Evolutionary conservation across 2,797 vertebrate genomes (phyloP).

Genomic region (Sebastes matsubarae): DNA sequence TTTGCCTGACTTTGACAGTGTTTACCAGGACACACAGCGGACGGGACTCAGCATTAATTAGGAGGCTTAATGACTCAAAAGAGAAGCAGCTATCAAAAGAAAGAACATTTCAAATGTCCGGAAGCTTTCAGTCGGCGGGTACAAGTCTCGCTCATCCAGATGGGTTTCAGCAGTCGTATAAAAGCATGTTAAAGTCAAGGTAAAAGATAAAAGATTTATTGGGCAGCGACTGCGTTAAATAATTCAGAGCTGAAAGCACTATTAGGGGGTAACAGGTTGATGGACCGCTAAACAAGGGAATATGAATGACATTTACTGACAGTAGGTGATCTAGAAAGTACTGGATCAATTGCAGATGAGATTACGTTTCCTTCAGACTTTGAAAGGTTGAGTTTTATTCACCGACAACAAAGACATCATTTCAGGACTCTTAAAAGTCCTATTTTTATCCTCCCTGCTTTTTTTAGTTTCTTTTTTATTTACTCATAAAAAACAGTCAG

Average conservation of each 20-base stretch:
- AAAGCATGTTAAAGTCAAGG: constrained; percentile 18
- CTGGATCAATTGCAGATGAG: constrained; percentile 7
- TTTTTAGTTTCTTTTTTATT: not conserved
- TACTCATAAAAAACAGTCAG: not conserved
- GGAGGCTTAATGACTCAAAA: constrained; percentile 28
- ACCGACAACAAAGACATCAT: not conserved
- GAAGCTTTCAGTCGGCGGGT: not conserved
- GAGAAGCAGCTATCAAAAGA: constrained; percentile 14
- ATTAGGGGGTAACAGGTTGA: constrained; percentile 6
- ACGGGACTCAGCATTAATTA: constrained; percentile 15
- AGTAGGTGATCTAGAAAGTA: not conserved
- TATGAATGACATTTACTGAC: not conserved
- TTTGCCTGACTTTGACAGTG: constrained; percentile 22
- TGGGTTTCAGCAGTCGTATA: constrained; percentile 14
- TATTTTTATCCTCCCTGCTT: not conserved
- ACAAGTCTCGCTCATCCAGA: not conserved
- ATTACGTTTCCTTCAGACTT: not conserved
- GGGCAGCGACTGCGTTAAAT: constrained; percentile 24
- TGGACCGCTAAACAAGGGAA: not conserved
- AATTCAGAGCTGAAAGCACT: constrained; percentile 26
- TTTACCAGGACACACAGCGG: constrained; percentile 12
- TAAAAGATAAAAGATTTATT: constrained; percentile 45
- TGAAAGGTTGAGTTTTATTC: not conserved
- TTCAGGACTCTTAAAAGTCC: not conserved
- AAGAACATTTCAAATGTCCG: constrained; percentile 13